Evolutionary conservation across 2,888 invertebrate species (phyloP).

Genomic region (Parnassius orleans): DNA sequence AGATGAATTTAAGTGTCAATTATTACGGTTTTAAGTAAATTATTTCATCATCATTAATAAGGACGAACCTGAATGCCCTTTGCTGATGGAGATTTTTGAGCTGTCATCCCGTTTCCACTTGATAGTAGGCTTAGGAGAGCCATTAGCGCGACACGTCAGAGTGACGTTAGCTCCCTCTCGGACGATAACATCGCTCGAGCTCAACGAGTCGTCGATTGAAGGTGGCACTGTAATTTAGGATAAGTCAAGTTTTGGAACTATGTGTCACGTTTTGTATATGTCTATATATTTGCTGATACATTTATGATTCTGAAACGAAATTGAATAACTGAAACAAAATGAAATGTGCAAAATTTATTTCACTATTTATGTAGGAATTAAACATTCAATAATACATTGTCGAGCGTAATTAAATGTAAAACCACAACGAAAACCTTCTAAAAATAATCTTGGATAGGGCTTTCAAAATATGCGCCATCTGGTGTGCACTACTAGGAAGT

Average conservation of each 20-base stretch:
- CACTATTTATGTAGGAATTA: too few species aligned
- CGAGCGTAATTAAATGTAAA: too few species aligned
- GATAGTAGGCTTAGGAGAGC: constrained; percentile 92
- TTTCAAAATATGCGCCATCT: too few species aligned
- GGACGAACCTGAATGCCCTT: constrained; percentile 86
- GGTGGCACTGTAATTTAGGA: constrained; percentile 88
- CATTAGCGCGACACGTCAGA: constrained; percentile 93
- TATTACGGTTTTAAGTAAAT: constrained; percentile 20
- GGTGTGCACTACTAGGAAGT: too few species aligned
- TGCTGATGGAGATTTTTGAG: constrained; percentile 92
- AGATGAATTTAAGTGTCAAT: constrained; percentile 30
- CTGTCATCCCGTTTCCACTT: constrained; percentile 96
- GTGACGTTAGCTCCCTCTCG: constrained; percentile 94
- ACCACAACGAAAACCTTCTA: too few species aligned
- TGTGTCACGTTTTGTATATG: constrained; percentile 9
- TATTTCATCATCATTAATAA: constrained; percentile 32
- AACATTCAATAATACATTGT: too few species aligned
- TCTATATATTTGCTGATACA: not conserved
- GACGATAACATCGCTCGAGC: constrained; percentile 95
- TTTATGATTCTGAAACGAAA: not conserved
- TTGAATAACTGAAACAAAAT: too few species aligned
- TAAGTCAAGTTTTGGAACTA: constrained; percentile 37
- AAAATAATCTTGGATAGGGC: too few species aligned
- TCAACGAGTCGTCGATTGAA: constrained; percentile 93
- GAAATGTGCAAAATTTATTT: too few species aligned